Evolutionary conservation across 2,113 vertebrate genomes (phyloP), one percentile per base, ranked within the genome.

Genomic region (Solea senegalensis): DNA sequence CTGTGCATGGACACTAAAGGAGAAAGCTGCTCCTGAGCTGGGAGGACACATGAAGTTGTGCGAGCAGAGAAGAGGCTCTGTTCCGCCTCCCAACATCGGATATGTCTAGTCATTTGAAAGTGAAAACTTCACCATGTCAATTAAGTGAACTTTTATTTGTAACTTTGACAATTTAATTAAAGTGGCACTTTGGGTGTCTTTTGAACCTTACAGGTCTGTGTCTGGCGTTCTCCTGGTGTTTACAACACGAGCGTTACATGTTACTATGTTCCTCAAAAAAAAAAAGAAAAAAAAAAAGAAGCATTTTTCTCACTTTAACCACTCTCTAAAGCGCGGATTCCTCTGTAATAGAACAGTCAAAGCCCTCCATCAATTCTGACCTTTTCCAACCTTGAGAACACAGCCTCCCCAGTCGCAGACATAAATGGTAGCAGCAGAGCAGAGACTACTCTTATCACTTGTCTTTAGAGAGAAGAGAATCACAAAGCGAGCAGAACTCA

Each of bases 141-240:
- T 72, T 74, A 80, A 84, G 88, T 90, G 86, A 89, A 87, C 57
- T 82, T 88, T 91, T 89, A 80, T 89, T 90, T 91, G 90, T 90
- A 87, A 87, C 77, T 91, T 92, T 88, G 80, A 89, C 78, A 80
- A 72, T 85, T 90, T 86, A 80, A 91, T 86, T 92, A 89, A 91
- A 91, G 84, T 86, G 87, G 78, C 91, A 90, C 88, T 80, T 82
- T 85, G 78, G 78, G 89, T 92, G 87, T 92, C 90, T 92, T 92
- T 91, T 91, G 85, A 92, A 92, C 74, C 84, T 86, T 80, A 80
- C 60, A 65, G 65, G 64, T 65, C 34, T 74, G 75, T 70, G 79
- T 87, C 72, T 48, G 8, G 9, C 68, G 71, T 56, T 81, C 39
- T 65, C 28, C 68, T 3, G 0, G 34, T 62, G 59, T 81, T 74